A percentile compares a stretch with the other conserved stretches of the same genome.
Evolutionary conservation across 2,113 vertebrate species (phyloP).

Genomic region (Dasyornis broadbenti): DNA sequence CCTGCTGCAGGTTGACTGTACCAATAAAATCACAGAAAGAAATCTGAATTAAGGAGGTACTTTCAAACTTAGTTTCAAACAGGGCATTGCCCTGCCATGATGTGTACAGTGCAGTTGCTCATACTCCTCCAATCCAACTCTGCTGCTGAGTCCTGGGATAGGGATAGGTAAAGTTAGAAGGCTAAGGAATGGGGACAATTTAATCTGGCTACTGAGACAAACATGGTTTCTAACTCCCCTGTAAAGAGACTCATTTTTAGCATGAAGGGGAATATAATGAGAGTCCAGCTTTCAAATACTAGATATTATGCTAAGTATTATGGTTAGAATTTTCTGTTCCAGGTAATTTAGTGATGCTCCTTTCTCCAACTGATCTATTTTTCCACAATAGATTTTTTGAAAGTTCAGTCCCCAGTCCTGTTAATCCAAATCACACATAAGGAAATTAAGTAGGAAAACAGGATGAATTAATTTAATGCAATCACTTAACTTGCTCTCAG

Average conservation of each 20-base stretch:
- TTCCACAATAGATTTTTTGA: neutral
- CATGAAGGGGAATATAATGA: neutral
- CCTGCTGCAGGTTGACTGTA: fast-evolving
- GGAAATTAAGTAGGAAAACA: neutral
- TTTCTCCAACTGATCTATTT: neutral
- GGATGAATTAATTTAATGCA: neutral
- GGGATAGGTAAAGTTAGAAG: neutral
- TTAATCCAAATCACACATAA: neutral
- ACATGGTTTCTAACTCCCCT: neutral
- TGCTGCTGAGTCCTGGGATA: fast-evolving
- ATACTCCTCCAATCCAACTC: neutral
- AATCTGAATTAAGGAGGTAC: neutral
- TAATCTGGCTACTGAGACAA: neutral
- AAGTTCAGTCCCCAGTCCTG: neutral
- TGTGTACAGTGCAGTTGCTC: neutral
- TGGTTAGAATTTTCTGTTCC: neutral
- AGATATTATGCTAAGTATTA: neutral
- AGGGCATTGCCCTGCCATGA: neutral
- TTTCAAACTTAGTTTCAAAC: neutral
- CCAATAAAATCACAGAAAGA: neutral
- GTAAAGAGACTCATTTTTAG: neutral
- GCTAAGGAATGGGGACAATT: neutral
- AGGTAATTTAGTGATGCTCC: neutral
- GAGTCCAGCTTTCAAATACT: neutral
- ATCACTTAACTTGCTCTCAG: neutral